Conservation (phyloP, 2,113 vertebrate species). For the Rostratula benghalensis region DNA sequence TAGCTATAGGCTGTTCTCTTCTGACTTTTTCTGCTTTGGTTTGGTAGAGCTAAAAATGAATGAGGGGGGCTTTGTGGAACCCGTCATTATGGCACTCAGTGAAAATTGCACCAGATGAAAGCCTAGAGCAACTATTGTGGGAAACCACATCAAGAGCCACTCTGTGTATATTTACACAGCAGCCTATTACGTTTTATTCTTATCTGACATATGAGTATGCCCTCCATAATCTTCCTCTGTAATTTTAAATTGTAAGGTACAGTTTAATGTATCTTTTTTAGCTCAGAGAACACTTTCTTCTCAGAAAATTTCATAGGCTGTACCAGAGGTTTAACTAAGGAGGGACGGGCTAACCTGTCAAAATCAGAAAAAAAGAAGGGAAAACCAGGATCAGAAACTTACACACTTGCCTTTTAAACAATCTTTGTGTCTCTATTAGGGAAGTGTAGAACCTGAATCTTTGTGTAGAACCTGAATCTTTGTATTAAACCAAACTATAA, state of each 20-base stretch:
- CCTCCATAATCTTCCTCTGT: slow-evolving; percentile 3
- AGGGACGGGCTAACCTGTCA: neutral
- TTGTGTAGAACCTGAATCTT: neutral
- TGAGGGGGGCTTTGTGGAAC: neutral
- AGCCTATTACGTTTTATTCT: slow-evolving; percentile 4
- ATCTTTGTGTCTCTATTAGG: neutral
- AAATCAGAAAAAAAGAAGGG: neutral
- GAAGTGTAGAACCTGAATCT: neutral
- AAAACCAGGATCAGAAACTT: neutral
- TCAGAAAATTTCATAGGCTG: neutral
- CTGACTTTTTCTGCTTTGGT: neutral
- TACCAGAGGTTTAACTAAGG: neutral
- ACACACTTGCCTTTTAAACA: neutral
- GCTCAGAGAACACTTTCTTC: neutral
- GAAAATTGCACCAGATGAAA: slow-evolving; percentile 46
- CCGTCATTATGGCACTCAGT: slow-evolving; percentile 13
- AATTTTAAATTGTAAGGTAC: slow-evolving; percentile 39
- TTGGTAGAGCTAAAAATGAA: slow-evolving; percentile 42
- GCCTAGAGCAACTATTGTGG: neutral
- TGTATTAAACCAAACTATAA: neutral
- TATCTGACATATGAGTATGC: slow-evolving; percentile 3
- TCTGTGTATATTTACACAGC: slow-evolving; percentile 17
- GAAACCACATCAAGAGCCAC: slow-evolving; percentile 43
- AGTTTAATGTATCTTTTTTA: slow-evolving; percentile 12
- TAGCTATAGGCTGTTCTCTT: neutral